Base-by-base conservation (phyloP, 64 coral and sea anemone species). In the Pachyseris speciosa region DNA sequence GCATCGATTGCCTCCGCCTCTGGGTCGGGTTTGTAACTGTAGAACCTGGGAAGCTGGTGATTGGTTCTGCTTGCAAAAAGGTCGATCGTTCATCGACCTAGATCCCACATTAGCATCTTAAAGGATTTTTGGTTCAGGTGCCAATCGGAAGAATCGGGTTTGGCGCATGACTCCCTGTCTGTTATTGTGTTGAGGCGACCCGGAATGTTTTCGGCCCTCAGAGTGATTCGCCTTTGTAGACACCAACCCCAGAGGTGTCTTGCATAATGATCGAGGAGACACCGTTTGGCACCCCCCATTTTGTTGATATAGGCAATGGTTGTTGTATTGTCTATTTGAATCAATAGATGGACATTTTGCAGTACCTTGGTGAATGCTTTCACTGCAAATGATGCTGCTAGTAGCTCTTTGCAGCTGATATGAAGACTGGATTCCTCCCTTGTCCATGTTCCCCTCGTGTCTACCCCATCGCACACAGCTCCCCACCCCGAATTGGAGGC, bases 11-110 rank as follows among this genome's bases (percentile, higher is more conserved):
- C 80, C 20, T 67, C 12, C 5, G 81, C 81, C 16, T 74, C 27
- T n/a, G 90, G 83, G 37, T 92, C 81, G 57, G 90, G 83, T 74
- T 31, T 61, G 34, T 90, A 80, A 52, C 53, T 65, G 16, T 32
- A n/a, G 55, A 78, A 90, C 29, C 60, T 67, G 11, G 52, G 85
- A 17, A 90, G 42, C 22, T 90, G 59, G 25, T 78, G 38, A 69
- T 90, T 81, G 50, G 16, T 49, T 25, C 88, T 57, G 60, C 27
- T 78, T 29, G 74, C 88, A 67, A 90, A 89, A 50, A 90, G 41
- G 58, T 90, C 88, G 78, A 49, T 80, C 40, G 25, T 74, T 64
- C 32, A 50, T 29, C 24, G 74, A 78, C 20, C 74, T n/a, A 53
- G 45, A 37, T 13, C 41, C 34, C 44, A 15, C 22, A 29, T 78